Conservation (phyloP, 2,888 invertebrate genomes). For the Asteroscopus sphinx region DNA sequence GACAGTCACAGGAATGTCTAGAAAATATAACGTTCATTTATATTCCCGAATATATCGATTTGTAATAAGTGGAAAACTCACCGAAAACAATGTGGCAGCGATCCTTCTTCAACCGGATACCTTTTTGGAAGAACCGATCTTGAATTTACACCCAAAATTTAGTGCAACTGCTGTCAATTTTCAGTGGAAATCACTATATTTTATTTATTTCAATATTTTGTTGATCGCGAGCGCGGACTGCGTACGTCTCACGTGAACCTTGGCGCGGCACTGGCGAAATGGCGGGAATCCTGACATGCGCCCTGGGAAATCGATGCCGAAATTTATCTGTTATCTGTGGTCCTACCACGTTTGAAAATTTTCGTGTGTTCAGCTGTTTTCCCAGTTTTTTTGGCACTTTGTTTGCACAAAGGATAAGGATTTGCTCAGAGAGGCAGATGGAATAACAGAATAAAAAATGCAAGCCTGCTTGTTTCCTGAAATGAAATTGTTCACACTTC, state of each 20-base stretch:
- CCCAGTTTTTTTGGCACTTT: constrained; percentile 32
- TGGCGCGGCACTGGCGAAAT: constrained; percentile 70
- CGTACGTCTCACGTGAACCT: constrained; percentile 55
- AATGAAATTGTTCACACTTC: constrained; percentile 35
- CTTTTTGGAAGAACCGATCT: constrained; percentile 2
- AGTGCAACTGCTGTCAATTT: constrained; percentile 37
- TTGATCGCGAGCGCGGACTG: constrained; percentile 47
- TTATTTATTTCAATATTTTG: constrained; percentile 55
- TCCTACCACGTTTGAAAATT: constrained; percentile 40
- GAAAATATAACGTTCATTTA: constrained; percentile 43
- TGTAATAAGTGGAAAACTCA: constrained; percentile 61
- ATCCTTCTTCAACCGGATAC: constrained; percentile 9
- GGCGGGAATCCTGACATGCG: constrained; percentile 83
- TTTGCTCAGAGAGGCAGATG: constrained; percentile 37
- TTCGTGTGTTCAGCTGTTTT: constrained; percentile 48
- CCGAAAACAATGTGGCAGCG: constrained; percentile 55
- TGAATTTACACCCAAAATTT: constrained; percentile 6
- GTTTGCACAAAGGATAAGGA: constrained; percentile 49
- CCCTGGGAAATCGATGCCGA: constrained; percentile 85
- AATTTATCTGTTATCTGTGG: constrained; percentile 58
- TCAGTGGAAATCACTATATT: constrained; percentile 41
- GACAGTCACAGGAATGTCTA: constrained; percentile 18
- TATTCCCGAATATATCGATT: constrained; percentile 66
- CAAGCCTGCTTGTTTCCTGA: constrained; percentile 15
- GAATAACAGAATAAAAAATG: constrained; percentile 39